Percentiles rank a stretch among this genome's conserved stretches.
Evolutionary conservation across 2,888 invertebrate species (phyloP).

Genomic region (Terebella lapidaria): DNA sequence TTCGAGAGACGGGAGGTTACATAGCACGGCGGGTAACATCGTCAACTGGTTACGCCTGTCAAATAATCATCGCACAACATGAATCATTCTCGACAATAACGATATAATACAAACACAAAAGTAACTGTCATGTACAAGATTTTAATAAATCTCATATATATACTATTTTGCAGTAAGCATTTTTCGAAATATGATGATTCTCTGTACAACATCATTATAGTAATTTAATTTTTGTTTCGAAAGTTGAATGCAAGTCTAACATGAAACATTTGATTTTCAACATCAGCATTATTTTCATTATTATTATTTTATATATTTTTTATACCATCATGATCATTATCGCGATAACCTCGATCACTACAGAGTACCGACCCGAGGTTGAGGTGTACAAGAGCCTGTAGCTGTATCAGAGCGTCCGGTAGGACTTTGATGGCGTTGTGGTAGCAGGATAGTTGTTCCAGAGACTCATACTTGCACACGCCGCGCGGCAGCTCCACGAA

Average conservation of each 20-base stretch:
- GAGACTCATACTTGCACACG: conserved; percentile 77
- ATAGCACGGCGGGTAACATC: conserved; percentile 79
- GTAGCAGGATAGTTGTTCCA: conserved; percentile 82
- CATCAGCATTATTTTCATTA: too few relatives aligned
- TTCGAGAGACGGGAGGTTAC: conserved; percentile 66
- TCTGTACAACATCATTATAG: too few relatives aligned
- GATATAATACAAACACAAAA: conserved; percentile 29
- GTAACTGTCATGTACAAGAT: background rate
- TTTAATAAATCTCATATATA: too few relatives aligned
- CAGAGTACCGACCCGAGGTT: conserved; percentile 76
- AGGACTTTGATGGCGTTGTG: conserved; percentile 85
- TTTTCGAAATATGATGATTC: conserved; percentile 10
- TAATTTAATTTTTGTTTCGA: too few relatives aligned
- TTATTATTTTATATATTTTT: too few relatives aligned
- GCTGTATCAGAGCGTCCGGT: conserved; percentile 75
- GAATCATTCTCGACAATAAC: too few relatives aligned
- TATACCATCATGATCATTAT: too few relatives aligned
- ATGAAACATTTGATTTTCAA: too few relatives aligned
- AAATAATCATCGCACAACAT: too few relatives aligned
- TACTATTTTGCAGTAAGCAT: conserved; percentile 11
- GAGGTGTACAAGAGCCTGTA: conserved; percentile 82
- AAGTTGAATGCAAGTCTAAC: too few relatives aligned
- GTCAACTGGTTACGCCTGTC: conserved; percentile 86
- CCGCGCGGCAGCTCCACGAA: conserved; percentile 86
- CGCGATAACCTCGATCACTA: too few relatives aligned